Base-by-base conservation (phyloP, 2,113 vertebrate genomes). In the Sardina pilchardus region DNA sequence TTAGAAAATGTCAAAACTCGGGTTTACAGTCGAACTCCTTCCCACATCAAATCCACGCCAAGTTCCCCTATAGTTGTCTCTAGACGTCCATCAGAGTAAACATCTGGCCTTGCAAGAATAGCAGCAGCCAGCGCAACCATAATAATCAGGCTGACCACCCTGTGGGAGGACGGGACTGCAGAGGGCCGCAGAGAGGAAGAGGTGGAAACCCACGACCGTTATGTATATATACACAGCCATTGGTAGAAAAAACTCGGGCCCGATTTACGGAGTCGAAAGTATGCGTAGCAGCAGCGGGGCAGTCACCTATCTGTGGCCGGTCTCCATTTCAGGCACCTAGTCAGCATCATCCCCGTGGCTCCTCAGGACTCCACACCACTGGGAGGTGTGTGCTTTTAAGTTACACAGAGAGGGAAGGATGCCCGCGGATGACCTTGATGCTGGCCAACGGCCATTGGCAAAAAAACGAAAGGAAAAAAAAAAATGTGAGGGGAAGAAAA, bases 121-220 rank as follows among this genome's bases (percentile, higher is more conserved):
- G 71, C 71, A 78, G 71, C 71, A 17, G 26, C 71, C 71, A 78
- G 71, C 36, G 12, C 71, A 78, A 78, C 71, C 71, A 78, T 78
- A 78, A 78, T 78, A 78, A 78, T 78, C 71, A 34, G 30, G 34
- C 71, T 78, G 71, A 78, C 30, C 71, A 34, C 34, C 71, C 71
- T 34, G 71, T 78, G 71, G 71, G 71, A 78, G 71, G 71, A 36
- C 71, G 5, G 9, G 71, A 24, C 71, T 17, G 71, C 30, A 36
- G 4, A 17, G 9, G 30, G 34, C 34, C 30, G 0, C 36, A 34
- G 14, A 4, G 71, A 9, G 26, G 63, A 71, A 71, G 63, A 10
- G 26, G 63, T 71, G n/a, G n/a, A 59, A 59, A 59, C 53, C 48
- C 16, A 50, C 17, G 48, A 3, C 48, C 17, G 48, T 50, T 21